Base-by-base conservation (phyloP, 2,113 vertebrate genomes). In the Fukomys damarensis region DNA sequence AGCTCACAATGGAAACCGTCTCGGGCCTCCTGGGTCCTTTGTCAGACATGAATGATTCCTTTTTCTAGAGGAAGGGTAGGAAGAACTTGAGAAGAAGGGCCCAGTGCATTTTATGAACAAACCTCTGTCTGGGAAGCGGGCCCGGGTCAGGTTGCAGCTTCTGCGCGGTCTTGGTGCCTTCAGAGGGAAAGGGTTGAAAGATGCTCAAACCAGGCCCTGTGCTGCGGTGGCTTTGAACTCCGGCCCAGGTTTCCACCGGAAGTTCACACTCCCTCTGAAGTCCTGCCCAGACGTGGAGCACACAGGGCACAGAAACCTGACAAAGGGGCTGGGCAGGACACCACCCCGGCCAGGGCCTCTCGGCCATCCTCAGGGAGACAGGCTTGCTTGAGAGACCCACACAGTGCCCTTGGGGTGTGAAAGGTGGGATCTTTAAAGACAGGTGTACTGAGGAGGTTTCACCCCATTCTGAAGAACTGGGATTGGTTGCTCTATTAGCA, bases 1-100 rank as follows among this genome's bases (percentile, higher is more conserved):
- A 98, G 98, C 98, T 98, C 97, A 98, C 98, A 98, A 98, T 98
- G 98, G 98, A 98, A 98, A 99, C 98, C 98, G 98, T 99, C 98
- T 98, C 77, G 99, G 98, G 98, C 98, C 99, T 98, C 98, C 98
- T 94, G 98, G 98, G 97, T 98, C 98, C 98, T 98, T 98, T 98
- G 98, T 98, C 97, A 98, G 98, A 98, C 98, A 98, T 98, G 98
- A 99, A 99, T 99, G 98, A 98, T 98, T 98, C 98, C 98, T 99
- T 99, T 98, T 98, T 98, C 98, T 98, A 95, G 97, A 97, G 98
- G 98, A 98, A 98, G 98, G 98, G 98, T 98, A 98, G 98, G 97
- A 98, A 98, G 98, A 99, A 99, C 98, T 98, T 99, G 98, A 99
- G 99, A 98, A 98, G 98, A 98, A 98, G 98, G 98, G 97, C 98